Evolutionary conservation across 2,113 vertebrate genomes (phyloP).

Genomic region (Eubucco bourcierii): DNA sequence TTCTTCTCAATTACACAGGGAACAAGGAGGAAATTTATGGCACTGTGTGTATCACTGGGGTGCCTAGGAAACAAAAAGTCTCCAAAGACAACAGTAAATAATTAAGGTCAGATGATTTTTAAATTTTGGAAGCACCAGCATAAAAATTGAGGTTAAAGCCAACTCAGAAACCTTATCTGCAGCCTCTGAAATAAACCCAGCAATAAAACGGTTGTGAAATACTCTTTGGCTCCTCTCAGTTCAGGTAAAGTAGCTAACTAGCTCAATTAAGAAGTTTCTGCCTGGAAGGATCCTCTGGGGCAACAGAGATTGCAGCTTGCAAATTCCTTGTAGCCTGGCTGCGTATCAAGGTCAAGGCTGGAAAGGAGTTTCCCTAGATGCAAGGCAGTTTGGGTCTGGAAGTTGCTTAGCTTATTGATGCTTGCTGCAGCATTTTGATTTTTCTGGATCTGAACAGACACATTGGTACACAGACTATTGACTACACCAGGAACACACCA

Average conservation of each 20-base stretch:
- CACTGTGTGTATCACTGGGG: neutral
- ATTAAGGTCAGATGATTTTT: neutral
- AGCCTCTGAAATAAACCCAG: neutral
- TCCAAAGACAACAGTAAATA: neutral
- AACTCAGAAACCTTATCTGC: constrained; percentile 26
- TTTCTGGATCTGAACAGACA: neutral
- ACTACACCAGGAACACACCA: neutral
- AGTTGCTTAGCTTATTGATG: neutral
- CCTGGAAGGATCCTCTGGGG: neutral
- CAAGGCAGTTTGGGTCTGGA: neutral
- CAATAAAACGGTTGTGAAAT: constrained; percentile 16
- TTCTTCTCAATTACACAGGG: neutral
- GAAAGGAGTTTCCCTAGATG: neutral
- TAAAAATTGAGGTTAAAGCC: neutral
- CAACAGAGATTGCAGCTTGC: neutral
- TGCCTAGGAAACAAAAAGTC: neutral
- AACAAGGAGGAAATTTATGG: neutral
- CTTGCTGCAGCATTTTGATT: fast-evolving
- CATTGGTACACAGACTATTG: fast-evolving
- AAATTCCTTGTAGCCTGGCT: neutral
- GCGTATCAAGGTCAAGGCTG: neutral
- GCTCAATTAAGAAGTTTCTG: neutral
- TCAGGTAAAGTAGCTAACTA: neutral
- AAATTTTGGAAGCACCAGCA: constrained; percentile 13
- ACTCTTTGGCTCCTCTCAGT: constrained; percentile 3